Evolutionary conservation across 2,113 vertebrate species (phyloP).

Genomic region (Motacilla alba): DNA sequence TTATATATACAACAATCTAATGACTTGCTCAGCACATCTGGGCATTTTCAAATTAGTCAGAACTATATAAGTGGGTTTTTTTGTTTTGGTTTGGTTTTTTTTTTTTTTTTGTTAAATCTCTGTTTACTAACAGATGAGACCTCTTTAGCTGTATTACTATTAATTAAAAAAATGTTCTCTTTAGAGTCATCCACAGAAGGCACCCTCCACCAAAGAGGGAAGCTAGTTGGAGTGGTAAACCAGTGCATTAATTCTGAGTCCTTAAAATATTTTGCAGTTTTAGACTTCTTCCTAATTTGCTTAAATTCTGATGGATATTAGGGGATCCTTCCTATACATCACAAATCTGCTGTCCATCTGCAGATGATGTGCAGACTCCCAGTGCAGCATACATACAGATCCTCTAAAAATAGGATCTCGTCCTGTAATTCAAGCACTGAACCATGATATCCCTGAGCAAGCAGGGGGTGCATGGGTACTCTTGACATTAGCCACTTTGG

Average conservation of each 20-base stretch:
- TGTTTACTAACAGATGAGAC: not conserved
- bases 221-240: not conserved
- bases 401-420: not conserved
- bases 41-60: not conserved
- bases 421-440: not conserved
- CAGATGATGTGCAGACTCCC: not conserved
- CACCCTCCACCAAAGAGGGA: not conserved
- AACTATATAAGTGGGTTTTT: not conserved
- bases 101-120: not conserved
- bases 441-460: not conserved
- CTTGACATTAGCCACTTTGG: not conserved
- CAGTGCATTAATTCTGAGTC: not conserved
- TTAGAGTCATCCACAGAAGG: not conserved
- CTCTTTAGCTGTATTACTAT: not conserved
- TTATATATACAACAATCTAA: not conserved
- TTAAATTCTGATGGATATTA: not conserved
- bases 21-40: not conserved
- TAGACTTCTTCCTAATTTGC: not conserved
- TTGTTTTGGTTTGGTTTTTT: fast-evolving
- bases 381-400: not conserved
- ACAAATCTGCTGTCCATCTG: not conserved
- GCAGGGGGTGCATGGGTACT: not conserved
- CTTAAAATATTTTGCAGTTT: not conserved
- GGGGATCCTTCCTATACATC: not conserved
- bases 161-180: not conserved